phyloP scores from a whole-genome alignment of 2,888 invertebrate species.

The Dorcus hopei region DNA sequence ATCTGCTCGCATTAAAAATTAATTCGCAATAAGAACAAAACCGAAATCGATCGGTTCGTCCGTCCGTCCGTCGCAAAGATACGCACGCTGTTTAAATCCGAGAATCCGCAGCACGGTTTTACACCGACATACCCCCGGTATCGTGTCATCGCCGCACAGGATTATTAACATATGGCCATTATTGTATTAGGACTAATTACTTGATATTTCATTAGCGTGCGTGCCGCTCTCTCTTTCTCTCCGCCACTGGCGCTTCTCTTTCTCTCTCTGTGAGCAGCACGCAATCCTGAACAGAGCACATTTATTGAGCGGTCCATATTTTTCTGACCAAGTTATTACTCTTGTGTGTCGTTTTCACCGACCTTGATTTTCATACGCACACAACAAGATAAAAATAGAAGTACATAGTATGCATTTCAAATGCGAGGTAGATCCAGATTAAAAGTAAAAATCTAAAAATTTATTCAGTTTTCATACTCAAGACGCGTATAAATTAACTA shows the following conservation, averaged over 20 bases:
- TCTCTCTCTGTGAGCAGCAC: constrained; percentile 11
- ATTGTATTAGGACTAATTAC: constrained; percentile 46
- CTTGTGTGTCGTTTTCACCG: too few relatives aligned
- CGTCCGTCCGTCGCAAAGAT: not conserved
- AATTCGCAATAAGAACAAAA: too few relatives aligned
- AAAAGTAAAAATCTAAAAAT: too few relatives aligned
- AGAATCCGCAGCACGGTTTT: constrained; percentile 3
- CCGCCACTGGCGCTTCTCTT: too few relatives aligned
- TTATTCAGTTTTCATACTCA: too few relatives aligned
- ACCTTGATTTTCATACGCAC: too few relatives aligned
- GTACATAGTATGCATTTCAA: too few relatives aligned
- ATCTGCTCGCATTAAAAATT: too few relatives aligned
- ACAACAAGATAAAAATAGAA: too few relatives aligned
- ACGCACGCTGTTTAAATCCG: constrained; percentile 1
- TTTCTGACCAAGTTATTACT: constrained; percentile 3
- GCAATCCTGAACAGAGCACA: constrained; percentile 11
- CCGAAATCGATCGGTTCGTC: too few relatives aligned
- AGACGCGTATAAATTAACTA: too few relatives aligned
- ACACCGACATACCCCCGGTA: constrained; percentile 5
- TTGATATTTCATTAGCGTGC: constrained; percentile 46
- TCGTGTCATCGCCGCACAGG: constrained; percentile 24
- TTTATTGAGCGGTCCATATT: constrained; percentile 10
- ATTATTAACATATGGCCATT: constrained; percentile 45
- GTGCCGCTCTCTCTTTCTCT: constrained; percentile 25
- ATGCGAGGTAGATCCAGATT: too few relatives aligned